A percentile compares a stretch with the other conserved stretches of the same genome.
phyloP scores from a whole-genome alignment of 2,797 vertebrate genomes.

The Hippoglossus hippoglossus region DNA sequence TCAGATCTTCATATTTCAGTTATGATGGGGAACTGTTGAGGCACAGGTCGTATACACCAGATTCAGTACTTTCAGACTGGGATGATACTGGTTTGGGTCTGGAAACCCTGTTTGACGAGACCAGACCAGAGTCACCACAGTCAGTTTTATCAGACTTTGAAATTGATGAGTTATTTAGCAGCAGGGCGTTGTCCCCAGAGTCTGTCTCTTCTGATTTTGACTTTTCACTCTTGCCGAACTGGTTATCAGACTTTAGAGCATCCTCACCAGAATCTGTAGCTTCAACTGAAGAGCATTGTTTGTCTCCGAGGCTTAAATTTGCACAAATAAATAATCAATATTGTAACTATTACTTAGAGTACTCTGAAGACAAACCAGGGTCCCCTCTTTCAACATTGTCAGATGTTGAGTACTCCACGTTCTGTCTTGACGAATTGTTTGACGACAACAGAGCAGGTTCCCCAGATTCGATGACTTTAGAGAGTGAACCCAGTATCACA shows the following conservation, averaged over 20 bases:
- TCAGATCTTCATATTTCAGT: too few species aligned
- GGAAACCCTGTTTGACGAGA: constrained; percentile 35
- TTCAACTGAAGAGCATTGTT: neutral
- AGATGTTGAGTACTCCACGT: too few species aligned
- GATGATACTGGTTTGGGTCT: too few species aligned
- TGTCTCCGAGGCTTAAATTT: neutral
- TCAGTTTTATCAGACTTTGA: constrained; percentile 39
- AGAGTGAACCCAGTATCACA: too few species aligned
- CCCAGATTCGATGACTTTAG: too few species aligned
- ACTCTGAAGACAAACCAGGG: neutral
- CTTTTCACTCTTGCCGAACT: constrained; percentile 6
- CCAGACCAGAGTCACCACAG: constrained; percentile 29
- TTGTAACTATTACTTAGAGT: constrained; percentile 14
- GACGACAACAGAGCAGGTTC: too few species aligned
- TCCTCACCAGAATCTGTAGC: constrained; percentile 26
- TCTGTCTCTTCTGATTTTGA: constrained; percentile 31
- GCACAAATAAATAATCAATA: neutral
- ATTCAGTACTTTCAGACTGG: too few species aligned
- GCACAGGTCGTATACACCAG: too few species aligned
- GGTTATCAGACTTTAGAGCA: constrained; percentile 35
- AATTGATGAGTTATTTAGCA: neutral
- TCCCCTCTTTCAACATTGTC: too few species aligned
- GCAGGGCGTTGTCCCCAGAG: constrained; percentile 13
- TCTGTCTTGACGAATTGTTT: too few species aligned
- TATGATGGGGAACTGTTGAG: too few species aligned